Conservation (phyloP, 2,797 vertebrate genomes). For the Gymnopithys bicolor region DNA sequence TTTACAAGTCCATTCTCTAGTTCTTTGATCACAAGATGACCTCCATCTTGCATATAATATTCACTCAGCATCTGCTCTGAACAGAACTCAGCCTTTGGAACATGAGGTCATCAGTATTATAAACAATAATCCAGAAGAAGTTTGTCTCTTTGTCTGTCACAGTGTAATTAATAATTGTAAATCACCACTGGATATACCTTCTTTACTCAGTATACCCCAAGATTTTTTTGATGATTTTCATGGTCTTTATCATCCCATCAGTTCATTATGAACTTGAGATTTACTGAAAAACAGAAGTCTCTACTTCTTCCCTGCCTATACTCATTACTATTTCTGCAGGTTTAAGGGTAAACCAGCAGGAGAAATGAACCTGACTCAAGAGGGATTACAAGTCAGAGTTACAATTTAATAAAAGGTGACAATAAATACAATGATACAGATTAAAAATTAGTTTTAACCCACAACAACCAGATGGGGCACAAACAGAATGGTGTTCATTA, state of each 20-base stretch:
- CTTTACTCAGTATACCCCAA: background rate
- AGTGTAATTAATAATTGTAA: background rate
- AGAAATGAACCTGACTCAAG: no score
- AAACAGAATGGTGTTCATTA: no score
- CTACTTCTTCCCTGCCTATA: background rate
- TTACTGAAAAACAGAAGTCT: background rate
- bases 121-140: background rate
- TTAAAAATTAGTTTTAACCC: no score
- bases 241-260: background rate
- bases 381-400: no score
- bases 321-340: background rate
- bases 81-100: background rate
- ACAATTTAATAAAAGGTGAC: no score
- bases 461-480: no score
- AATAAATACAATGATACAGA: no score
- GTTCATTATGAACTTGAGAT: background rate
- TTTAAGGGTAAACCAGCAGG: no score
- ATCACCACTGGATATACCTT: background rate
- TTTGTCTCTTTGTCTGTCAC: background rate
- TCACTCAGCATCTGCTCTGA: background rate
- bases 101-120: background rate
- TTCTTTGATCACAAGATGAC: background rate
- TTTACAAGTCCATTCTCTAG: background rate
- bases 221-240: background rate
- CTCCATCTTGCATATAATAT: background rate